Conservation (phyloP, 2,888 invertebrate species). For the Drosophila buzzatii region DNA sequence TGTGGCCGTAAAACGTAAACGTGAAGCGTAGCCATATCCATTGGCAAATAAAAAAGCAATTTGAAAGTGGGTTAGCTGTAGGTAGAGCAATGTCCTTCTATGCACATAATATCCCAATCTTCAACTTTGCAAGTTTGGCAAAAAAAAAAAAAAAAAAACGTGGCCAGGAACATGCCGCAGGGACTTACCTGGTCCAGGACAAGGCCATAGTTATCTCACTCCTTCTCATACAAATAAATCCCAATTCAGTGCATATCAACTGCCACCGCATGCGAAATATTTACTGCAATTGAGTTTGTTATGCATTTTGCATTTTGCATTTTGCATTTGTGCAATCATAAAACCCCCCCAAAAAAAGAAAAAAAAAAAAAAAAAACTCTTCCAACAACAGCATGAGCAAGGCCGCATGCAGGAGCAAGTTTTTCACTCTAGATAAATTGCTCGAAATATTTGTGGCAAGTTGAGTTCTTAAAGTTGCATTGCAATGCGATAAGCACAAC, state of each 20-base stretch:
- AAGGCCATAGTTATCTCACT: constrained; percentile 37
- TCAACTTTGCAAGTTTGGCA: constrained; percentile 16
- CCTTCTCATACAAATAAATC: constrained; percentile 63
- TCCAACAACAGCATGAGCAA: constrained; percentile 28
- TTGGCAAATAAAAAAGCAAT: constrained; percentile 77
- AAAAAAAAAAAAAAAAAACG: constrained; percentile 13
- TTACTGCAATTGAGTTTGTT: constrained; percentile 74
- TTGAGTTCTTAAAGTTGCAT: constrained; percentile 56
- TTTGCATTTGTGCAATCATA: constrained; percentile 73
- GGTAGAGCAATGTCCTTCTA: background rate
- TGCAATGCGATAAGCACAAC: constrained; percentile 65
- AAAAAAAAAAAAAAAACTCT: constrained; percentile 1
- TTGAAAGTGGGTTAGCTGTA: constrained; percentile 65
- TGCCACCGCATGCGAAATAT: constrained; percentile 63
- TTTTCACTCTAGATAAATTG: constrained; percentile 58
- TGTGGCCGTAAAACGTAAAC: constrained; percentile 41
- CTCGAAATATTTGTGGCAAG: constrained; percentile 57
- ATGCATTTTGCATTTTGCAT: constrained; percentile 77
- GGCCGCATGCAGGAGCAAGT: constrained; percentile 72
- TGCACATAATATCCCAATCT: background rate
- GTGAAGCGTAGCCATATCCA: constrained; percentile 40
- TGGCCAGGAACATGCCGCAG: constrained; percentile 20
- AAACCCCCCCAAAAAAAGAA: constrained; percentile 15
- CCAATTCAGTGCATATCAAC: constrained; percentile 67
- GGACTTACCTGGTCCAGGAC: constrained; percentile 28